A percentile compares a stretch with the other conserved stretches of the same genome.
These are phyloP conservation scores for Drosophila greeni DNA, from an alignment of 2,888 invertebrate species.

Conservation along the genomic window DNA sequence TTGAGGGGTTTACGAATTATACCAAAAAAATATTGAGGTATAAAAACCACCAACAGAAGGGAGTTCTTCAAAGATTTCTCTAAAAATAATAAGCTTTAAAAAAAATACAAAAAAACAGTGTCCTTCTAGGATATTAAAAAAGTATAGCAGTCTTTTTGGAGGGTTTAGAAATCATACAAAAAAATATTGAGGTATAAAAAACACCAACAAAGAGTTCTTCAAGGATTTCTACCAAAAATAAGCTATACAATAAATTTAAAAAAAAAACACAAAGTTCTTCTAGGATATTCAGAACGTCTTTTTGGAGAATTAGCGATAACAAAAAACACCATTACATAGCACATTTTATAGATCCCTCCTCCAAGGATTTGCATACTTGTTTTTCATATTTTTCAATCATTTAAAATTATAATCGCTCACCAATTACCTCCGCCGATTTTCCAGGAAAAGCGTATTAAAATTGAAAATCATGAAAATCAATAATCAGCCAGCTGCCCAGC, in stretches of 20 bases:
- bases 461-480: slow-evolving; percentile 64
- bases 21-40: background rate
- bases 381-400: background rate
- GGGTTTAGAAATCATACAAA: background rate
- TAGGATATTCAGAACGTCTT: no score
- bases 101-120: no score
- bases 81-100: background rate
- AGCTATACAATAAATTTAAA: background rate
- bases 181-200: background rate
- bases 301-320: no score
- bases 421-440: background rate
- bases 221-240: background rate
- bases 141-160: background rate
- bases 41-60: no score
- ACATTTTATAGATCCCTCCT: no score
- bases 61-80: no score
- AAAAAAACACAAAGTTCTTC: background rate
- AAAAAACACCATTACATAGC: no score
- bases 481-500: slow-evolving; percentile 20
- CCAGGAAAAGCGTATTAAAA: slow-evolving; percentile 14
- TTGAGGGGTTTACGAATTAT: background rate
- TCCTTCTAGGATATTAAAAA: background rate
- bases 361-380: no score
- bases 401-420: background rate
- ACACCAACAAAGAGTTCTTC: no score